Percentiles rank a stretch among this genome's conserved stretches.
These are phyloP conservation scores for Phengaris alcon DNA, from an alignment of 2,888 invertebrate species.

Conservation along the genomic window DNA sequence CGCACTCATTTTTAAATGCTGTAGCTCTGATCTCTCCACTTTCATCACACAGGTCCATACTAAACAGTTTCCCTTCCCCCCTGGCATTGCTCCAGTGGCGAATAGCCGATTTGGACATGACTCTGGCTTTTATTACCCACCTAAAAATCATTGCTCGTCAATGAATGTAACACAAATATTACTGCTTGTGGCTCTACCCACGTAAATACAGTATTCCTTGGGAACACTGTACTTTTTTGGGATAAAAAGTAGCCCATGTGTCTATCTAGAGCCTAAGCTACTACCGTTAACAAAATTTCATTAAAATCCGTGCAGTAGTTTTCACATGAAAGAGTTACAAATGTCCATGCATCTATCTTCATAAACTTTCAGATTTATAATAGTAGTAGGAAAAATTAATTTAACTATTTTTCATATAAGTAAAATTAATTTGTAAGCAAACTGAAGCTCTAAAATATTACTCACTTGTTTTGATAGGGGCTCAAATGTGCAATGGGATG, in stretches of 20 bases:
- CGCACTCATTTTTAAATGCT: slow-evolving; percentile 91
- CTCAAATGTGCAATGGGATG: slow-evolving; percentile 92
- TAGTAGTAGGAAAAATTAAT: too few species aligned
- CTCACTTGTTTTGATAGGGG: slow-evolving; percentile 94
- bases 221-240: too few species aligned
- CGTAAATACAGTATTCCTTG: too few species aligned
- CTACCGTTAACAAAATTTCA: too few species aligned
- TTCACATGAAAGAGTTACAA: too few species aligned
- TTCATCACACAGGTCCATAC: slow-evolving; percentile 94
- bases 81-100: slow-evolving; percentile 94
- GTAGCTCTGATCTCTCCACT: slow-evolving; percentile 96
- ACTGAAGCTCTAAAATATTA: slow-evolving; percentile 30
- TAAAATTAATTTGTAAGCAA: slow-evolving; percentile 1
- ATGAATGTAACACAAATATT: neutral
- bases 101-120: slow-evolving; percentile 88
- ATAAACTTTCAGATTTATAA: too few species aligned
- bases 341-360: too few species aligned
- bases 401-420: too few species aligned
- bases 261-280: too few species aligned
- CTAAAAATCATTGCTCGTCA: slow-evolving; percentile 55
- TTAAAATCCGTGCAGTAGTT: too few species aligned
- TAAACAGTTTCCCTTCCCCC: slow-evolving; percentile 96
- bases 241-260: too few species aligned
- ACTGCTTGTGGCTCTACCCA: too few species aligned
- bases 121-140: slow-evolving; percentile 95